phyloP scores from a whole-genome alignment of 2,797 vertebrate genomes.

The Muscicapa comitata region DNA sequence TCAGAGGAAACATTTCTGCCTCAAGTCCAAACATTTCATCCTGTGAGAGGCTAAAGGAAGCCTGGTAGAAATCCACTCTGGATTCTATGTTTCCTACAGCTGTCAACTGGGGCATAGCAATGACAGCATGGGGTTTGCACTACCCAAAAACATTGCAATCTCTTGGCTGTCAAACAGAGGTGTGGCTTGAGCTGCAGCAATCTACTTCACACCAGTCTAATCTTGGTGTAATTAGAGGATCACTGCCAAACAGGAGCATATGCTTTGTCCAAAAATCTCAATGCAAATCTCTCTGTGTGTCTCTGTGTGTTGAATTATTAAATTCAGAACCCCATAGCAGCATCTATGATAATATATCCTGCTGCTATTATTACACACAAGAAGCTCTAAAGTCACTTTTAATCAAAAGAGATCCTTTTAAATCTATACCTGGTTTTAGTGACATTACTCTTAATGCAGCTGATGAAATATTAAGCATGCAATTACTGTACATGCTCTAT shows the following conservation, averaged over 20 bases:
- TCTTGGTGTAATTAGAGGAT: not conserved
- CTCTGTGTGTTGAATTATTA: not conserved
- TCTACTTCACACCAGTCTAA: not conserved
- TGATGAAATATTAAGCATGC: constrained; percentile 60
- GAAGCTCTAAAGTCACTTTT: constrained; percentile 40
- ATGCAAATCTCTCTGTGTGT: not conserved
- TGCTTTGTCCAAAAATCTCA: not conserved
- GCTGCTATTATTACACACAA: constrained; percentile 32
- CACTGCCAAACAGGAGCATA: not conserved
- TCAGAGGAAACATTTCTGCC: not conserved
- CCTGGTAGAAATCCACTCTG: not conserved
- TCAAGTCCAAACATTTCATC: not conserved
- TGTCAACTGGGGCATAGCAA: not conserved
- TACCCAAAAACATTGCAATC: not conserved
- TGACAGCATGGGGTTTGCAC: not conserved
- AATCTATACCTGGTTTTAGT: constrained; percentile 49
- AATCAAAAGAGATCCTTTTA: constrained; percentile 53
- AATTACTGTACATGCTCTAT: constrained; percentile 48
- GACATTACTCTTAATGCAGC: constrained; percentile 36
- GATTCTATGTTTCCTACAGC: not conserved
- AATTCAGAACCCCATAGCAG: not conserved
- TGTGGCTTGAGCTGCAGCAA: not conserved
- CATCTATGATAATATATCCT: not conserved
- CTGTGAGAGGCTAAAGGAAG: not conserved
- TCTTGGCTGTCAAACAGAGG: not conserved